phyloP scores from a whole-genome alignment of 2,888 invertebrate species.

The Agonopterix alstromeriana region DNA sequence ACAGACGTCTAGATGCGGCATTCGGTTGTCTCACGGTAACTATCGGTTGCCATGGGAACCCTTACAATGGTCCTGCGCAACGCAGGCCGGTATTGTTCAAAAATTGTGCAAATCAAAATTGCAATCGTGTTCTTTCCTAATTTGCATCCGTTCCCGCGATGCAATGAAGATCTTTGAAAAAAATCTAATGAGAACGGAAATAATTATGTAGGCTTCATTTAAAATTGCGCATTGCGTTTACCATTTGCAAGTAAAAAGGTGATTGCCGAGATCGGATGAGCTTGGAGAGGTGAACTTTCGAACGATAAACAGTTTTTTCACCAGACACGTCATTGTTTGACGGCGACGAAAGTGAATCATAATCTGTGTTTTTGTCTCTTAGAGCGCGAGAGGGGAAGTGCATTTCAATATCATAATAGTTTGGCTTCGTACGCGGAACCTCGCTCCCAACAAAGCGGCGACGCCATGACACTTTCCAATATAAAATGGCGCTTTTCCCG shows the following conservation, averaged over 20 bases:
- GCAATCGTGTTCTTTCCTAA: slow-evolving; percentile 1
- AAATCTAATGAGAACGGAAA: slow-evolving; percentile 5
- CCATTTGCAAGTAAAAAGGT: not conserved
- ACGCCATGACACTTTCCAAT: slow-evolving; percentile 48
- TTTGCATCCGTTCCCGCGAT: slow-evolving; percentile 13
- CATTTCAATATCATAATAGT: slow-evolving; percentile 10
- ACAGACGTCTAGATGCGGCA: slow-evolving; percentile 2
- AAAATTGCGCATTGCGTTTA: slow-evolving; percentile 1
- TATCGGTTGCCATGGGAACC: slow-evolving; percentile 10
- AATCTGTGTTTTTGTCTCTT: slow-evolving; percentile 12
- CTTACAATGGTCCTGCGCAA: slow-evolving; percentile 24
- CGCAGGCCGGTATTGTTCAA: slow-evolving; percentile 29
- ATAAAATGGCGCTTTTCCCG: slow-evolving; percentile 38
- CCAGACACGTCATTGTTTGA: slow-evolving; percentile 4
- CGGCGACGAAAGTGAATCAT: slow-evolving; percentile 11
- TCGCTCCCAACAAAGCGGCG: slow-evolving; percentile 13
- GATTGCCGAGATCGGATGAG: not conserved
- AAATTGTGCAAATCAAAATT: slow-evolving; percentile 22
- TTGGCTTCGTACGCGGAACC: slow-evolving; percentile 31
- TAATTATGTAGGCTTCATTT: slow-evolving; percentile 1
- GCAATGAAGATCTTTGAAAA: not conserved
- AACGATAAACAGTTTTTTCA: slow-evolving; percentile 1
- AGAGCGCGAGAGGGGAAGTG: slow-evolving; percentile 18
- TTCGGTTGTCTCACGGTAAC: slow-evolving; percentile 8
- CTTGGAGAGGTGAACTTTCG: not conserved